Evolutionary conservation across 2,888 invertebrate genomes (phyloP).

Genomic region (Epirrita christyi): DNA sequence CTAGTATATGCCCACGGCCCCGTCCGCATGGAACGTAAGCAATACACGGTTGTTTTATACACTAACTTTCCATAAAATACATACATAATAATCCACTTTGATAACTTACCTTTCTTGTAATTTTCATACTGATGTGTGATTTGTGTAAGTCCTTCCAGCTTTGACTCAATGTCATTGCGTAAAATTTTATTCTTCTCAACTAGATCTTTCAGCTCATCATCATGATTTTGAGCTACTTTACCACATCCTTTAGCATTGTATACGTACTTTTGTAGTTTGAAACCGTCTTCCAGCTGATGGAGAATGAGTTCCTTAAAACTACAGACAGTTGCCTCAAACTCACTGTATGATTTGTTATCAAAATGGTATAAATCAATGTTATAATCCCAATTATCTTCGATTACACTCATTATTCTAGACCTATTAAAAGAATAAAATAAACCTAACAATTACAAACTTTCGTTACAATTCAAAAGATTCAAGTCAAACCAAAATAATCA

Average conservation of each 20-base stretch:
- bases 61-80: no score
- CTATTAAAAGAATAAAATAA: not conserved
- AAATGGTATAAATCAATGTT: conserved; percentile 42
- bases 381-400: conserved; percentile 60
- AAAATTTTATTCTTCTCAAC: conserved; percentile 63
- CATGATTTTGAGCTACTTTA: conserved; percentile 48
- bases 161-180: conserved; percentile 59
- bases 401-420: conserved; percentile 52
- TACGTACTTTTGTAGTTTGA: conserved; percentile 48
- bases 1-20: no score
- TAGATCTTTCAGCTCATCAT: conserved; percentile 60
- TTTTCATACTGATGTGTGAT: conserved; percentile 63
- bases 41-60: no score
- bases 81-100: no score
- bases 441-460: not conserved
- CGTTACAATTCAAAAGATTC: conserved; percentile 1
- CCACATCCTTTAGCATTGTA: no score
- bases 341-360: conserved; percentile 44
- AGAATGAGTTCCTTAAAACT: conserved; percentile 47
- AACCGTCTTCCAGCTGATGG: conserved; percentile 53
- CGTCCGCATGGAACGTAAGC: no score
- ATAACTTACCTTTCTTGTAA: conserved; percentile 62
- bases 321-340: conserved; percentile 51
- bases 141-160: conserved; percentile 55
- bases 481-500: no score